Conservation (phyloP, 1,140 invertebrate genomes). For the Drosophila ficusphila region DNA sequence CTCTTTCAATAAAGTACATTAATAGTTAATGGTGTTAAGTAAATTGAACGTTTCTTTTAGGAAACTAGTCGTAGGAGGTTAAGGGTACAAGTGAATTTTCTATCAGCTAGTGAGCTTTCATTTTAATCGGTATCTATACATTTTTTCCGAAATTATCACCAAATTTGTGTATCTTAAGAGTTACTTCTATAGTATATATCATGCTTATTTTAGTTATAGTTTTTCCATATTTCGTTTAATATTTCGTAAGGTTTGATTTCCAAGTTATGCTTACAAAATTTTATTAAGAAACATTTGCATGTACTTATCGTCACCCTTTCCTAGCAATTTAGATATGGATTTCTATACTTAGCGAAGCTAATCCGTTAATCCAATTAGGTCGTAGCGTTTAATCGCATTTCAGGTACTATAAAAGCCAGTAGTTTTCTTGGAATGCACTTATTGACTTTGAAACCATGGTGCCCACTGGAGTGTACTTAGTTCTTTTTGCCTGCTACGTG, state of each 20-base stretch:
- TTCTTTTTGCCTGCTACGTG: slow-evolving; percentile 15
- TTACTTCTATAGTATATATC: not conserved
- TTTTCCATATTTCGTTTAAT: too few relatives aligned
- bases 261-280: accelerated
- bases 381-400: not conserved
- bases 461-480: slow-evolving; percentile 23
- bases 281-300: not conserved
- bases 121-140: too few relatives aligned
- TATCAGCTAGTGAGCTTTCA: too few relatives aligned
- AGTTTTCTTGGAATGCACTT: slow-evolving; percentile 16
- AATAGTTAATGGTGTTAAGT: not conserved
- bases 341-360: not conserved
- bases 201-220: too few relatives aligned
- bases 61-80: too few relatives aligned
- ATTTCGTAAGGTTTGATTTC: too few relatives aligned
- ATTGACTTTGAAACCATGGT: slow-evolving; percentile 34
- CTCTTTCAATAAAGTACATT: not conserved
- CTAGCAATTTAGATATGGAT: too few relatives aligned
- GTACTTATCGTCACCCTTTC: too few relatives aligned
- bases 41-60: too few relatives aligned
- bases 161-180: not conserved
- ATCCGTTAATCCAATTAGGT: slow-evolving; percentile 10
- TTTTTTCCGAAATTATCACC: slow-evolving; percentile 33
- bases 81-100: too few relatives aligned
- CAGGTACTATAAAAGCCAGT: slow-evolving; percentile 29